Base-by-base conservation (phyloP, 2,888 invertebrate species). In the Dendrolimus pini region DNA sequence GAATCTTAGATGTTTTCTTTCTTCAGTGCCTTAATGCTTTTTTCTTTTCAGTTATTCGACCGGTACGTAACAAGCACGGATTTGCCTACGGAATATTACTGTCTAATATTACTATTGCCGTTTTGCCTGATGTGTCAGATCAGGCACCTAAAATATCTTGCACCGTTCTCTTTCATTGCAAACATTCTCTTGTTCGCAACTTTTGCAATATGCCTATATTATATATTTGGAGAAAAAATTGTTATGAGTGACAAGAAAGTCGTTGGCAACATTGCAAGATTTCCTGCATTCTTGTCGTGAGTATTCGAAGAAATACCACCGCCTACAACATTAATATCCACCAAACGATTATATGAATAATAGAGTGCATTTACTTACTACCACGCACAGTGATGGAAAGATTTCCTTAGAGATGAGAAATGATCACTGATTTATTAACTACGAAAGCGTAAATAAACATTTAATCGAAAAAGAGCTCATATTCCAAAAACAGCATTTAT, bases 121-220 rank as follows among this genome's bases (percentile, higher is more conserved):
- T 74, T 91, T 58, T 81, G 85, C 65, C 54, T 87, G 7, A 72
- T 91, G 71, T 81, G 78, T 9, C 91, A 91, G 63, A 93, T 97
- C 67, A 92, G 95, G 65, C 93, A 96, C 74, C 89, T 98, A 9
- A 96, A 95, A 74, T 94, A 94, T 77, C 83, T 99, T 59, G 96
- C 98, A 1, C 97, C 97, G 0, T 95, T 98, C 75, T 98, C 98
- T 0, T 91, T 95, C 60, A 76, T 96, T 54, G 98, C 98, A 18
- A 98, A 98, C 75, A 59, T 95, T 8, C 93, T 96, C 52, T 95
- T 98, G 72, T 85, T 96, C 0, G 77, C 92, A 1, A 96, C 97
- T 0, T 94, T 98, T 67, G 91, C 87, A 41, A 95, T 98, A 68
- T 96, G 96, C 18, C 91, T 97, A 42, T 96, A 95, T 80, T 97